phyloP scores from a whole-genome alignment of 2,113 vertebrate species.

The Thomomys bottae region DNA sequence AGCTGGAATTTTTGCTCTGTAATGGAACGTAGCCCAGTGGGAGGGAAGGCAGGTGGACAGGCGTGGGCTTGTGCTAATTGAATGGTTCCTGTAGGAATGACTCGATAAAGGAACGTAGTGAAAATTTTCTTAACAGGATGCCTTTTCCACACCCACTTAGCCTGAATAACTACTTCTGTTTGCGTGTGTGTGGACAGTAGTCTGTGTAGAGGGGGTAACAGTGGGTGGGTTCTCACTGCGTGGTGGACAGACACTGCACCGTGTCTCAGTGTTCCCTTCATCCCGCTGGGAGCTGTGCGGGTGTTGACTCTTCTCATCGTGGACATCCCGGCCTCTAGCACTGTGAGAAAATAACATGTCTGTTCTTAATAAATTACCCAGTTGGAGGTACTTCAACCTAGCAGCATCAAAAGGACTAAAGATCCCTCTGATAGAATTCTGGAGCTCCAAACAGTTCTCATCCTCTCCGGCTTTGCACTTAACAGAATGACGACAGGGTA shows the following conservation, averaged over 20 bases:
- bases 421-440: not conserved
- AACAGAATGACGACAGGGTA: not conserved
- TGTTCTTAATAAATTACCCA: not conserved
- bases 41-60: accelerated
- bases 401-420: not conserved
- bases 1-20: not conserved
- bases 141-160: not conserved
- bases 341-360: not conserved
- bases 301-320: not conserved
- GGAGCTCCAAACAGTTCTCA: not conserved
- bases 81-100: not conserved
- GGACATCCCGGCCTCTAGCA: not conserved
- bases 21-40: not conserved
- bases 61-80: not conserved
- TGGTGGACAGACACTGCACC: not conserved
- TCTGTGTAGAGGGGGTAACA: not conserved
- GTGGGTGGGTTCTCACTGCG: not conserved
- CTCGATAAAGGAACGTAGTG: not conserved
- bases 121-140: not conserved
- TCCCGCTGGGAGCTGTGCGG: not conserved
- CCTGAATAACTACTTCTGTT: not conserved
- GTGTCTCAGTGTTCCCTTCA: not conserved
- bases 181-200: not conserved
- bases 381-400: not conserved
- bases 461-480: not conserved